Percentiles rank a stretch among this genome's conserved stretches.
Conservation (phyloP, 2,888 invertebrate genomes). For the Scelioninae gen. 1 region DNA sequence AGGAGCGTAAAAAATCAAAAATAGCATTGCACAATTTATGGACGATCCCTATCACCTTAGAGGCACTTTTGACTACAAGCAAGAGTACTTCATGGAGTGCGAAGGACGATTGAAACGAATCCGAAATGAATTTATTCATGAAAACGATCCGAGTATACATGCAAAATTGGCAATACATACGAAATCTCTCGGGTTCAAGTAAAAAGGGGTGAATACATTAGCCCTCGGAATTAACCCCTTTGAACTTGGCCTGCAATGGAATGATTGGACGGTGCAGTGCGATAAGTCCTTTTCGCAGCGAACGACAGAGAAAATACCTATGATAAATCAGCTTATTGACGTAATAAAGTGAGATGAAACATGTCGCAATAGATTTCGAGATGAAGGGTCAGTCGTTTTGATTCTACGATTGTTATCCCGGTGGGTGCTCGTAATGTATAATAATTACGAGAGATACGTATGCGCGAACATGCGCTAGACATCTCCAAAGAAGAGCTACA, state of each 20-base stretch:
- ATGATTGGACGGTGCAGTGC: conserved; percentile 81
- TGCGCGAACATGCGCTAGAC: conserved; percentile 82
- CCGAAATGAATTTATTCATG: conserved; percentile 84
- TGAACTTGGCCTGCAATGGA: conserved; percentile 81
- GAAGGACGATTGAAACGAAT: conserved; percentile 80
- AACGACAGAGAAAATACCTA: conserved; percentile 47
- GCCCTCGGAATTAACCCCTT: conserved; percentile 83
- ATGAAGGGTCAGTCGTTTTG: conserved; percentile 46
- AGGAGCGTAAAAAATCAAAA: conserved; percentile 66
- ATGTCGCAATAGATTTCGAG: conserved; percentile 19
- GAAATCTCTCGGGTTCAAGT: conserved; percentile 84
- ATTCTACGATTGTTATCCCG: conserved; percentile 20
- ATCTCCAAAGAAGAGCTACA: conserved; percentile 77
- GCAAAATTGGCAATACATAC: conserved; percentile 85
- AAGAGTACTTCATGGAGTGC: conserved; percentile 72
- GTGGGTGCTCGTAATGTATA: conserved; percentile 12
- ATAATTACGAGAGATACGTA: conserved; percentile 73
- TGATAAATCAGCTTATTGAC: conserved; percentile 59
- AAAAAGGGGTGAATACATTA: conserved; percentile 85
- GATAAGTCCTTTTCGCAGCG: conserved; percentile 75
- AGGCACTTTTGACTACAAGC: conserved; percentile 59
- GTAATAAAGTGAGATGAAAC: conserved; percentile 57
- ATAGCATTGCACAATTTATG: conserved; percentile 66
- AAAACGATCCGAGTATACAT: conserved; percentile 82
- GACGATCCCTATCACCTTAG: conserved; percentile 62